Evolutionary conservation across 30 jellyfish, hydroid and myxozoan genomes (phyloP).

Genomic region (Pseudorhiza aurosa): DNA sequence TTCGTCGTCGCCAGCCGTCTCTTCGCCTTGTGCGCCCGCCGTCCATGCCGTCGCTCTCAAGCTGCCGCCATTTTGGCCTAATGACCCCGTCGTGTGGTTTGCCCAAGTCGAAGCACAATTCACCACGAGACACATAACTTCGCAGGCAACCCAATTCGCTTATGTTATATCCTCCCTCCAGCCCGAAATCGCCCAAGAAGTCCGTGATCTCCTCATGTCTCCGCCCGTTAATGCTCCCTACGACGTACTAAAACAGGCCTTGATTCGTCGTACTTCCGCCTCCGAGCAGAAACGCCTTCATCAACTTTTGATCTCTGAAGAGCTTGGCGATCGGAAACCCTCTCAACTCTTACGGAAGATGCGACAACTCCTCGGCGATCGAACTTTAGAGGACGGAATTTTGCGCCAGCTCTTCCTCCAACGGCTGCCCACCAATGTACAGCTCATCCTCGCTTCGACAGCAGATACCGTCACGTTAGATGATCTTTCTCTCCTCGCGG

Average conservation of each 20-base stretch:
- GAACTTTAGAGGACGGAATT: constrained; percentile 15
- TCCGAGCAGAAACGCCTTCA: constrained; percentile 4
- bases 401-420: constrained; percentile 24
- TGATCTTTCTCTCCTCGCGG: constrained; percentile 15
- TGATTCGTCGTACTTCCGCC: constrained; percentile 1
- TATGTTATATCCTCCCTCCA: constrained; percentile 11
- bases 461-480: background rate
- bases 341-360: constrained; percentile 9
- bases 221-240: constrained; percentile 6
- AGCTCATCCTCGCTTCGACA: constrained; percentile 41
- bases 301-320: constrained; percentile 21
- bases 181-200: constrained; percentile 31
- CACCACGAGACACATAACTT: background rate
- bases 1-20: too few relatives aligned
- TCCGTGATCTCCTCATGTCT: constrained; percentile 7
- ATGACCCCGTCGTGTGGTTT: constrained; percentile 31
- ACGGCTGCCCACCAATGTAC: constrained; percentile 35
- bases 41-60: constrained; percentile 12
- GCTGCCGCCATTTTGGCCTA: constrained; percentile 49
- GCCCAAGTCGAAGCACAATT: constrained; percentile 37
- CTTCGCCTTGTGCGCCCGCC: background rate
- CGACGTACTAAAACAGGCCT: background rate
- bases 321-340: constrained; percentile 35
- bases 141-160: constrained; percentile 1
- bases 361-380: constrained; percentile 35